Percentiles rank a stretch among this genome's conserved stretches.
phyloP scores from a whole-genome alignment of 2,113 vertebrate species.

The Silurus meridionalis region DNA sequence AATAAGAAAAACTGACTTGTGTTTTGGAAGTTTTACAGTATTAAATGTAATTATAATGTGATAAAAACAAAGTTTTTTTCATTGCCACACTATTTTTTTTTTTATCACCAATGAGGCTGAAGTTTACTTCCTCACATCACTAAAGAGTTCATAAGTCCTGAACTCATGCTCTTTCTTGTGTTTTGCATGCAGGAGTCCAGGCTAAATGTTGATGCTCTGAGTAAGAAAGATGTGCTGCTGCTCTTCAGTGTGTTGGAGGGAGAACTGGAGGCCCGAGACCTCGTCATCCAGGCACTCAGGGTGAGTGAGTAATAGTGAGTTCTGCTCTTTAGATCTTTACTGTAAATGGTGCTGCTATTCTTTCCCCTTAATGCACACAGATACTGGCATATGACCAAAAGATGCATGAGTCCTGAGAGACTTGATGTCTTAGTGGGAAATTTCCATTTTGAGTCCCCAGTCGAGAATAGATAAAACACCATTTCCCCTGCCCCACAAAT shows the following conservation, averaged over 20 bases:
- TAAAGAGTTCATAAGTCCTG: background rate
- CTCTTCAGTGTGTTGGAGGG: conserved; percentile 96
- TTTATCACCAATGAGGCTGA: background rate
- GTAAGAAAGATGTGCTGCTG: conserved; percentile 89
- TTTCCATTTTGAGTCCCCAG: conserved; percentile 9
- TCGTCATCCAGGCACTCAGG: conserved; percentile 94
- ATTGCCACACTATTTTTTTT: background rate
- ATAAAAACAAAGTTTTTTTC: background rate
- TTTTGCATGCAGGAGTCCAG: conserved; percentile 75
- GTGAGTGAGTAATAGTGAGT: conserved; percentile 67
- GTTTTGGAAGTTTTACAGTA: no score
- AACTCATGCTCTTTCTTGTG: background rate
- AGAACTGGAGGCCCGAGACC: conserved; percentile 92
- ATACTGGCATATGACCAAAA: background rate
- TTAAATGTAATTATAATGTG: no score
- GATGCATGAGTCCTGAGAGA: background rate
- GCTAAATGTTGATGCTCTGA: conserved; percentile 95
- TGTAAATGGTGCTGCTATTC: background rate
- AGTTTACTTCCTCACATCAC: background rate
- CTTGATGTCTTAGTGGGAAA: background rate
- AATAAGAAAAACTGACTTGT: no score
- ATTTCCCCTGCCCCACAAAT: background rate
- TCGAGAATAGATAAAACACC: background rate
- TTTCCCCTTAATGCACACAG: background rate
- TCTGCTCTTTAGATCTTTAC: background rate